phyloP scores from a whole-genome alignment of 2,113 vertebrate species.

The Laticauda laticaudata region DNA sequence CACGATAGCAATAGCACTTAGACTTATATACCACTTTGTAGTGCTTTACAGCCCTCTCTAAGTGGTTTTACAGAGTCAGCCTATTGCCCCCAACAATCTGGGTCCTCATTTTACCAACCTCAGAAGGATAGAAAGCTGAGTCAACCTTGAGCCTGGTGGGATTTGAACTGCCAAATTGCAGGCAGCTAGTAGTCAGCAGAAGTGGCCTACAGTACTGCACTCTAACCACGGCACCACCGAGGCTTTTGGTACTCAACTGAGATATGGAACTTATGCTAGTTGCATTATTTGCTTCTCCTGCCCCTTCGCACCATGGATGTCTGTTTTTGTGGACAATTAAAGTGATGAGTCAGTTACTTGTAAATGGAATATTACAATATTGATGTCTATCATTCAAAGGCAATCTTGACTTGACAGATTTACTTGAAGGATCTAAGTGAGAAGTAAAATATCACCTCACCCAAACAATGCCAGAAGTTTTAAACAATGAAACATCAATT shows the following conservation, averaged over 20 bases:
- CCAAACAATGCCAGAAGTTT: neutral
- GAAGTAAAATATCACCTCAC: neutral
- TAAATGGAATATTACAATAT: neutral
- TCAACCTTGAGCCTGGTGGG: no score
- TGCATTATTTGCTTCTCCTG: slow-evolving; percentile 5
- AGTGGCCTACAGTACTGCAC: no score
- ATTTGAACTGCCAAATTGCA: no score
- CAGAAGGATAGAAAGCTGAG: no score
- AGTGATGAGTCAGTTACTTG: neutral
- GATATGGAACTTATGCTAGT: neutral
- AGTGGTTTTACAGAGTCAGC: no score
- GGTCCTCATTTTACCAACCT: no score
- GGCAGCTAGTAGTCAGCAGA: no score
- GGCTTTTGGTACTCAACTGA: neutral
- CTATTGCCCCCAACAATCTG: no score
- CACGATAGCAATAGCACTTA: neutral
- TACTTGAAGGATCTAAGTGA: neutral
- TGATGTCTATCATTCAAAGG: neutral
- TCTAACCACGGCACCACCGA: no score
- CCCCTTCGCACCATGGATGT: neutral
- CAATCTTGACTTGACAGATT: neutral
- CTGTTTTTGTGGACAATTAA: neutral
- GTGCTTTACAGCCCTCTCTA: no score
- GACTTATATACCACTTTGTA: no score
- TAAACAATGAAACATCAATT: neutral